phyloP scores from a whole-genome alignment of 2,888 invertebrate species.

The Brachylomia viminalis region DNA sequence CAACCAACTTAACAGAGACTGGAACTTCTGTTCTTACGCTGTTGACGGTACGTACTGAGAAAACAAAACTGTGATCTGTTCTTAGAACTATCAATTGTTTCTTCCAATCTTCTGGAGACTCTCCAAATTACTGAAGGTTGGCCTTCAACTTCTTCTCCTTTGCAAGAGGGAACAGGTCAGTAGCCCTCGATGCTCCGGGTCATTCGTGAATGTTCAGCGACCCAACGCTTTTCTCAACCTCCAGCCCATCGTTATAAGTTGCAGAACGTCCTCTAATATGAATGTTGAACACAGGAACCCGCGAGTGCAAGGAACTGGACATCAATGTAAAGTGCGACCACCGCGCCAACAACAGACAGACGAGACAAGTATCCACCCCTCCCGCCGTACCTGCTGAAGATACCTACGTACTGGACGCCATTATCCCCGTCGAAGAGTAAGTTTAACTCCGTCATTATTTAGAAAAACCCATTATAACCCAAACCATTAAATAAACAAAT shows the following conservation, averaged over 20 bases:
- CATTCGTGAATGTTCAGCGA: neutral
- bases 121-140: no score
- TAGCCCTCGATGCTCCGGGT: neutral
- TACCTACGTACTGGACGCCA: slow-evolving; percentile 95
- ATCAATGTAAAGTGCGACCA: slow-evolving; percentile 98
- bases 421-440: slow-evolving; percentile 96
- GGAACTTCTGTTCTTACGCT: slow-evolving; percentile 98
- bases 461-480: slow-evolving; percentile 14
- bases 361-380: slow-evolving; percentile 91
- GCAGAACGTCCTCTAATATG: neutral
- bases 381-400: slow-evolving; percentile 93
- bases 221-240: neutral
- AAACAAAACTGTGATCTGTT: no score
- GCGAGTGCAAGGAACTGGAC: slow-evolving; percentile 97
- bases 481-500: neutral
- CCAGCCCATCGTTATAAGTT: neutral
- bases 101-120: neutral
- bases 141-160: neutral
- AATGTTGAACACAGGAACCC: slow-evolving; percentile 88
- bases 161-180: neutral
- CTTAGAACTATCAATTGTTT: neutral
- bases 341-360: slow-evolving; percentile 91
- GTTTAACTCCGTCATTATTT: slow-evolving; percentile 75
- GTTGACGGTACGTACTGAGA: slow-evolving; percentile 92
- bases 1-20: slow-evolving; percentile 97